phyloP scores from a whole-genome alignment of 2,113 vertebrate genomes.

The Tauraco erythrolophus region DNA sequence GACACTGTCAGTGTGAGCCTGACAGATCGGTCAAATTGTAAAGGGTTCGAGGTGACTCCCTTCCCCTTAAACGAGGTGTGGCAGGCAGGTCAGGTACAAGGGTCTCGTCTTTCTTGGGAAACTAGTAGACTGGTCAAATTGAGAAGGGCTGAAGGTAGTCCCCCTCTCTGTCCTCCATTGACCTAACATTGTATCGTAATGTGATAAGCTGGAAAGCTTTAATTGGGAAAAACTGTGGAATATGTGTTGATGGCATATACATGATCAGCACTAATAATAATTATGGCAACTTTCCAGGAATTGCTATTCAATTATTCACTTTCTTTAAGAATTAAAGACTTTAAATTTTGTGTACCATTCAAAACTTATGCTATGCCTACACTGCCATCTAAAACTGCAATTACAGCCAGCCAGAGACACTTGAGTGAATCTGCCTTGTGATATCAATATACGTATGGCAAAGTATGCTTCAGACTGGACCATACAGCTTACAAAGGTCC shows the following conservation, averaged over 20 bases:
- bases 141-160: too few relatives aligned
- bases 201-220: not conserved
- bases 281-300: not conserved
- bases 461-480: not conserved
- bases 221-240: not conserved
- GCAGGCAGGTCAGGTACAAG: too few relatives aligned
- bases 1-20: too few relatives aligned
- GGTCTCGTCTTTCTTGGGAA: too few relatives aligned
- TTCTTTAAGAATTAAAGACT: not conserved
- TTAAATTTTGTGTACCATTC: not conserved
- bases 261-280: not conserved
- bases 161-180: too few relatives aligned
- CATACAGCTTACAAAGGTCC: not conserved
- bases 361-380: not conserved
- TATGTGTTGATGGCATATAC: not conserved
- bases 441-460: not conserved
- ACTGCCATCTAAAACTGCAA: not conserved
- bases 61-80: too few relatives aligned
- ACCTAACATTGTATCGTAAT: too few relatives aligned
- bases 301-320: not conserved
- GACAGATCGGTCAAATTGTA: too few relatives aligned
- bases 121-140: too few relatives aligned
- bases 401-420: not conserved
- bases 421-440: not conserved
- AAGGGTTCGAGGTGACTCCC: too few relatives aligned